Evolutionary conservation across 1,140 invertebrate genomes (phyloP), one percentile per base, ranked within the genome.

Genomic region (Sinella curviseta): DNA sequence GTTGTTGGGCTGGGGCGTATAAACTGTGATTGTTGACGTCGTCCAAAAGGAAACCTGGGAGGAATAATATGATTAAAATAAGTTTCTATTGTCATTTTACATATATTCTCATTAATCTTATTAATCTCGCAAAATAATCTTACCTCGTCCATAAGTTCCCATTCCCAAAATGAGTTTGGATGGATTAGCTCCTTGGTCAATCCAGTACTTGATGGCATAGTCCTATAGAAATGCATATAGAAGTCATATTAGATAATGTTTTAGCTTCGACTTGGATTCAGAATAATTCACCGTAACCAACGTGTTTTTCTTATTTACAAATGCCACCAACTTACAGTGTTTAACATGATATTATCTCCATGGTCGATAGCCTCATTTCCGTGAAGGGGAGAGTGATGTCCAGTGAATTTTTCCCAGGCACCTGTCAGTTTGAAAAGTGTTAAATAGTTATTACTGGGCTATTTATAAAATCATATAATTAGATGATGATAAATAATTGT

Each of bases 381-480:
- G 80, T 89, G 89, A 0, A 93, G 83, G 0, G 91, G 90, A 0
- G 92, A 87, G 83, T 92, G 92, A 35, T 91, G 88, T 14, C 90
- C 91, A 12, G 90, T 90, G 0, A 83, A 84, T 0, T 82, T 57
- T 75, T 93, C 89, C 90, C 90, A 91, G 55, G 88, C 84, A 75
- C 55, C 48, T 75, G 39, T 73, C 24, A 24, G 24, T 48, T 57
- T 39, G 36, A 77, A n/a, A 28, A 48, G 8, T 48, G 20, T 12
- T 48, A 65, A 65, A 24, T 65, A 48, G 4, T 65, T 24, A 24
- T 65, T 14, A 12, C 3, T 65, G 39, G 4, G 4, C 17, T 17
- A 4, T 65, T 65, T 4, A 65, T 14, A 28, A 14, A 14, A 14
- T 20, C 24, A 65, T 14, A 4, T 4, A 28, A 65, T n/a, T 20